Evolutionary conservation across 2,888 invertebrate species (phyloP).

Genomic region (Pseudolycoriella hygida): DNA sequence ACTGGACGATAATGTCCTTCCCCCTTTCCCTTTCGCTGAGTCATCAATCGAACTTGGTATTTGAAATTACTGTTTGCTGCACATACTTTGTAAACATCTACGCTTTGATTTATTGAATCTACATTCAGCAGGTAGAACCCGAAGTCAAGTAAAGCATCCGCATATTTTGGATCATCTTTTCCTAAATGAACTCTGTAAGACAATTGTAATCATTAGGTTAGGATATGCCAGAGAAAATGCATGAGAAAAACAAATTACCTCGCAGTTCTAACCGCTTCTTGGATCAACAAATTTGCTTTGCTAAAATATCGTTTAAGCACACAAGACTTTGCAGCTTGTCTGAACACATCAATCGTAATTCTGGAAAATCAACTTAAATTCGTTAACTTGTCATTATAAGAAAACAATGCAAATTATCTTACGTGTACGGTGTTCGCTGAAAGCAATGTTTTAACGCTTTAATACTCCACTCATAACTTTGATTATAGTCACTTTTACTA

Average conservation of each 20-base stretch:
- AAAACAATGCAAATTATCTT: neutral
- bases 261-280: constrained; percentile 14
- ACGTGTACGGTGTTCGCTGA: constrained; percentile 35
- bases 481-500: constrained; percentile 72
- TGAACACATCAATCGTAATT: constrained; percentile 61
- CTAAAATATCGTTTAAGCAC: constrained; percentile 74
- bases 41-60: no score
- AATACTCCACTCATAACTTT: constrained; percentile 59
- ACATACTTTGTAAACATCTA: constrained; percentile 60
- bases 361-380: constrained; percentile 29
- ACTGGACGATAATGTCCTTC: no score
- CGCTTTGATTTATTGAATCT: constrained; percentile 68
- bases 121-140: constrained; percentile 82
- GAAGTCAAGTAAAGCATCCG: constrained; percentile 72
- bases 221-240: no score
- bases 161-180: constrained; percentile 58
- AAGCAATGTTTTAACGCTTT: constrained; percentile 52
- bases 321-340: constrained; percentile 77
- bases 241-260: constrained; percentile 16
- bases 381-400: neutral
- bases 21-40: no score
- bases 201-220: no score
- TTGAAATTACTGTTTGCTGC: no score
- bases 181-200: constrained; percentile 31
- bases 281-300: constrained; percentile 61